Conservation (phyloP, 1,140 invertebrate genomes). For the Manduca sexta region DNA sequence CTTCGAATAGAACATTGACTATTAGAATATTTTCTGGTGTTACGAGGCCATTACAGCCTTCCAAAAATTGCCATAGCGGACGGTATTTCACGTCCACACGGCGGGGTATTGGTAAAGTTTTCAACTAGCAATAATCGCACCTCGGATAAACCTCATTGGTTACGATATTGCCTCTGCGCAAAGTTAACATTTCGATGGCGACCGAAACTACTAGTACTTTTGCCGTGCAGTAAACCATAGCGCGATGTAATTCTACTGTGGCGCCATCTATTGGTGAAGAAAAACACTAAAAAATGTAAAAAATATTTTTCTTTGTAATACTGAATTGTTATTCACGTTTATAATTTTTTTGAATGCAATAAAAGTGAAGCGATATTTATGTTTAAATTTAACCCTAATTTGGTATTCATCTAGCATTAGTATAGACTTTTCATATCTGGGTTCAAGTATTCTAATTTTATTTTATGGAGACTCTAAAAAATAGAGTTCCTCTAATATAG, state of each 20-base stretch:
- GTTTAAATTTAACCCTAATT: too few relatives aligned
- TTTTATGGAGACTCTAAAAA: too few relatives aligned
- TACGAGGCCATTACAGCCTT: constrained; percentile 64
- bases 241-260: constrained; percentile 16
- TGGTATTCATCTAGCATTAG: too few relatives aligned
- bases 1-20: too few relatives aligned
- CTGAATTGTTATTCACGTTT: too few relatives aligned
- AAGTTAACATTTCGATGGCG: constrained; percentile 59
- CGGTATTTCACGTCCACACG: constrained; percentile 93
- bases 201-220: not conserved
- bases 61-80: constrained; percentile 92
- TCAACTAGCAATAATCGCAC: constrained; percentile 93
- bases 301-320: not conserved
- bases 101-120: constrained; percentile 96
- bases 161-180: constrained; percentile 78
- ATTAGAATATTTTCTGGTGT: too few relatives aligned
- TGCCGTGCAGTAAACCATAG: constrained; percentile 18
- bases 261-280: constrained; percentile 29
- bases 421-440: too few relatives aligned
- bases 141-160: constrained; percentile 90
- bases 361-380: too few relatives aligned
- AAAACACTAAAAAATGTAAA: not conserved
- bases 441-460: too few relatives aligned
- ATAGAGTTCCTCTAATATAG: too few relatives aligned
- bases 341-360: too few relatives aligned